Conservation (phyloP, 2,113 vertebrate genomes). For the Misgurnus anguillicaudatus region DNA sequence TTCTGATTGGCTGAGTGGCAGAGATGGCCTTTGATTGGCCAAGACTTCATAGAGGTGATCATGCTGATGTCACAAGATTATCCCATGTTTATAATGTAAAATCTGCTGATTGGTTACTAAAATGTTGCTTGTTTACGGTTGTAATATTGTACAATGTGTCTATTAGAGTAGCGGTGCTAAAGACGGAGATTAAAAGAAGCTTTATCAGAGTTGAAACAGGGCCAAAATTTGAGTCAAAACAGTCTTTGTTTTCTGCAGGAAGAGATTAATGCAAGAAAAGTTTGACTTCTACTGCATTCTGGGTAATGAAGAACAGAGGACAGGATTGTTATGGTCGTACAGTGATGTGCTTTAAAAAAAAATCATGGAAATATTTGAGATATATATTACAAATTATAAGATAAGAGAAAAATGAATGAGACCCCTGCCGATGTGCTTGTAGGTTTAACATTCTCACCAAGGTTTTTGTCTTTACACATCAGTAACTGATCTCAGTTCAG, state of each 20-base stretch:
- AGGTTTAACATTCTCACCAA: no score
- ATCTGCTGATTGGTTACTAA: not conserved
- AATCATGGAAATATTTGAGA: no score
- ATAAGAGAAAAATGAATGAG: no score
- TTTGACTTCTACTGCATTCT: constrained; percentile 2
- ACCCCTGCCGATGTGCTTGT: no score
- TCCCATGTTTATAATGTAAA: not conserved
- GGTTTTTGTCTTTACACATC: no score
- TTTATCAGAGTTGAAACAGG: not conserved
- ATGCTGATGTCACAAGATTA: no score
- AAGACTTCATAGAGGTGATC: not conserved
- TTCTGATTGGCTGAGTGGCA: not conserved
- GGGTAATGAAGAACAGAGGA: constrained; percentile 9
- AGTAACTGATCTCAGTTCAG: no score
- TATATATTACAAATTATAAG: no score
- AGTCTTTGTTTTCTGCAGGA: constrained; percentile 23
- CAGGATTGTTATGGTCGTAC: not conserved
- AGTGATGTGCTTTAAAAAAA: not conserved
- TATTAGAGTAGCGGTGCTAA: not conserved
- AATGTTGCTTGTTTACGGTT: not conserved
- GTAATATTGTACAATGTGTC: not conserved
- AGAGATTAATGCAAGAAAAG: constrained; percentile 3
- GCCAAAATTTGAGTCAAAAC: constrained; percentile 22
- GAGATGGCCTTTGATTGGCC: constrained; percentile 13
- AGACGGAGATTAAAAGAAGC: not conserved